Base-by-base conservation (phyloP, 2,888 invertebrate species). In the Chrysolina haemoptera region DNA sequence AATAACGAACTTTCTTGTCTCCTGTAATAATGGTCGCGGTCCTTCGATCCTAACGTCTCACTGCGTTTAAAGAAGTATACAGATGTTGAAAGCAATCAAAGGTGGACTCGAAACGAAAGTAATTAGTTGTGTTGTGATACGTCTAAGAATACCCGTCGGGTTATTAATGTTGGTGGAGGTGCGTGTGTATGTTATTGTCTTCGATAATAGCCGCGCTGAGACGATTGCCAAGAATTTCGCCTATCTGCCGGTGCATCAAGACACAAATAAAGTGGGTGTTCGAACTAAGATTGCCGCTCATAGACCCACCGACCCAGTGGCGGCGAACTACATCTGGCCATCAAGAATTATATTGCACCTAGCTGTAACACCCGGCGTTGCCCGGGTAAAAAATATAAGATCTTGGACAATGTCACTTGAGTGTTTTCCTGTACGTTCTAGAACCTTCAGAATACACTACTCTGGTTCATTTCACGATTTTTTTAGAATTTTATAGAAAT, bases 161-260 rank as follows among this genome's bases (percentile, higher is more conserved):
- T 82, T 83, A 84, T 84, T 83, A 84, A 83, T 84, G 83, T 79
- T 79, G 80, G 83, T 81, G 83, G 83, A 83, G 84, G 83, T 84
- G 82, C 81, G 81, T 81, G 78, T 80, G 81, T 82, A 81, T 83
- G 83, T 84, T 84, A 84, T 84, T 84, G 84, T 84, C 83, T 84
- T 81, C 81, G 81, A 83, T 83, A 83, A 83, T 82, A 83, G 82
- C 80, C 75, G 73, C 74, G 72, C 76, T 76, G 78, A 74, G 76
- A 78, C 78, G 81, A 78, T 78, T 83, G 82, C 82, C 82, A 83
- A 83, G 82, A 83, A 83, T 83, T 78, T 77, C 78, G 79, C 77
- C 74, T 76, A 79, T 78, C 78, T 68, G 74, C 68, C 71, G 64
- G 74, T 74, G 76, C 74, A 75, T 73, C 72, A 68, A 63, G 62